These are phyloP conservation scores for Tenrec ecaudatus DNA, from an alignment of 2,113 vertebrate genomes.

Conservation along the genomic window DNA sequence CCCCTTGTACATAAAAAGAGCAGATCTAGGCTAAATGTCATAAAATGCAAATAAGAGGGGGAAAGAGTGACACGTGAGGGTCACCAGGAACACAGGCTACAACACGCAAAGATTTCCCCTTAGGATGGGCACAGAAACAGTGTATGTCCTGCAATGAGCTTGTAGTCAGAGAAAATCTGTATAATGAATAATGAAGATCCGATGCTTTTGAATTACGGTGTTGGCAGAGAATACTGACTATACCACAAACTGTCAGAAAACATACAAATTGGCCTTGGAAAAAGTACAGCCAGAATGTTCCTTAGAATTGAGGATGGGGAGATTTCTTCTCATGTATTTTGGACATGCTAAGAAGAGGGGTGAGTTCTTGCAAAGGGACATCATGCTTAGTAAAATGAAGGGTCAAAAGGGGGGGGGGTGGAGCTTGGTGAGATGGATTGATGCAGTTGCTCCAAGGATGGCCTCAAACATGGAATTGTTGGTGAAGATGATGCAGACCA, in stretches of 20 bases:
- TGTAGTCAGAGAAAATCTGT: no score
- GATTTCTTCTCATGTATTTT: not conserved
- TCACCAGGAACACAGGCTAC: no score
- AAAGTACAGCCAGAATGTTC: not conserved
- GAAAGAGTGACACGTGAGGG: no score
- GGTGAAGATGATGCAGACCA: not conserved
- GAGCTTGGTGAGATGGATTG: no score
- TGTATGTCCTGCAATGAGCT: no score
- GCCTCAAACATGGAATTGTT: not conserved
- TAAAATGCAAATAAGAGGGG: no score
- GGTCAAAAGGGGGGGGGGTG: not conserved
- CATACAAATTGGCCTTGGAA: not conserved
- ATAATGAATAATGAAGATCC: not conserved
- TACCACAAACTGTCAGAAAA: not conserved
- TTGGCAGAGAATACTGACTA: not conserved
- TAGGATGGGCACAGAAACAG: no score
- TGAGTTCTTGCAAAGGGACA: not conserved
- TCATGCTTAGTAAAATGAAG: not conserved
- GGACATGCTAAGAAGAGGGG: not conserved
- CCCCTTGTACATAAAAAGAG: no score
- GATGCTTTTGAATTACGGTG: not conserved
- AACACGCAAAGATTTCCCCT: no score
- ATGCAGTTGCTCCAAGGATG: no score
- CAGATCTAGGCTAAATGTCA: no score
- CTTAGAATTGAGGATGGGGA: not conserved